Evolutionary conservation across 2,888 invertebrate genomes (phyloP), one percentile per base, ranked within the genome.

Genomic region (Amblyjoppa fuscipennis): DNA sequence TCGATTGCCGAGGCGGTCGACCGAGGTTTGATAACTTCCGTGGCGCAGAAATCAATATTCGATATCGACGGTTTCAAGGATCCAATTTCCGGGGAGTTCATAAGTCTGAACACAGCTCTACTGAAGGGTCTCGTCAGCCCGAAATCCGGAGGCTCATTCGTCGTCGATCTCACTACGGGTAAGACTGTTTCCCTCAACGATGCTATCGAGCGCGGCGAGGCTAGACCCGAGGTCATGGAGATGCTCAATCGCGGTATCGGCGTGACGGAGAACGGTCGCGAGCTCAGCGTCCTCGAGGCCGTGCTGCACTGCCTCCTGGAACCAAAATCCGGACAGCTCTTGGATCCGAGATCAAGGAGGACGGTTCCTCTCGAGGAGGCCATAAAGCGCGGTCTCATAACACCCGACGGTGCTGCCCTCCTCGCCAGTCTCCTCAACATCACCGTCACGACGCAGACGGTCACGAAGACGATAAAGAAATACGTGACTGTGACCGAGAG

Each of bases 1-100:
- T 95, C 96, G 31, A 96, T 99, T 86, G 96, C 96, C 25, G 98
- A 99, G 93, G 99, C 99, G 0, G 98, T 98, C 20, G 97, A 97
- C 92, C 96, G 97, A 84, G 99, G 99, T 87, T 96, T 98, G 68
- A 97, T 99, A 82, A 97, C 97, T 38, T 98, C 98, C 0, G 97
- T 98, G 28, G 96, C 97, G 5, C 97, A 98, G 93, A 97, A 97
- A 93, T 98, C 98, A 1, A 97, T 99, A 89, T 99, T 99, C 93
- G 97, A 98, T 93, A 98, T 99, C 85, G 98, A 98, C 90, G 98
- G 97, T 79, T 98, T 98, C 92, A 97, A 97, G 92, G 97, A 98
- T 94, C 96, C 97, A 0, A 96, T 96, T 90, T 97, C 97, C 73
- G 96, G 96, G 53, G 97, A 98, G 92, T 97, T 97, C 92, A 96